These are phyloP conservation scores for Trididemnum clinides DNA, from an alignment of 23 tunicate genomes.

Conservation along the genomic window DNA sequence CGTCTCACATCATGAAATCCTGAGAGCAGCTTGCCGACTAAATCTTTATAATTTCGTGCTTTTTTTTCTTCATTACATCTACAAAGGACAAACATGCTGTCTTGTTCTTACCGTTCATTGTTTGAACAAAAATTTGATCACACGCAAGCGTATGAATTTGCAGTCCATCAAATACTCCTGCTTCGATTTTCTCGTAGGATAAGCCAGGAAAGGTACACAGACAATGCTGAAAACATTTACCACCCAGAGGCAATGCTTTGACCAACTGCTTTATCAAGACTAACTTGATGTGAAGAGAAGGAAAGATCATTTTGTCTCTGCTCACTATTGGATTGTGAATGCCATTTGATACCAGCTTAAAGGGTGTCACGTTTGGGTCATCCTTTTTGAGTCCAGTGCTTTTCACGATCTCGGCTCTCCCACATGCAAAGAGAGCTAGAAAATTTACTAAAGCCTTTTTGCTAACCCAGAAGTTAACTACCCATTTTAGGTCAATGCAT, in stretches of 20 bases:
- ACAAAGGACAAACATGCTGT: constrained; percentile 28
- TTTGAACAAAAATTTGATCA: constrained; percentile 13
- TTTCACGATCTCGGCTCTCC: neutral
- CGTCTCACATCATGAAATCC: constrained; percentile 30
- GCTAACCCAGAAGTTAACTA: neutral
- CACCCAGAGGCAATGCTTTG: neutral
- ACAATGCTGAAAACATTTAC: neutral
- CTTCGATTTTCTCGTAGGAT: neutral
- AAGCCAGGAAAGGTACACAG: neutral
- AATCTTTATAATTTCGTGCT: constrained; percentile 8
- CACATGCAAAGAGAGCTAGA: too few relatives aligned
- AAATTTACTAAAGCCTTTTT: neutral
- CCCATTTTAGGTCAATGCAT: too few relatives aligned
- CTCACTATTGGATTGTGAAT: neutral
- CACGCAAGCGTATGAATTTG: constrained; percentile 3
- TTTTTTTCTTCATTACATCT: constrained; percentile 32
- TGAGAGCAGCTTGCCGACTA: constrained; percentile 10
- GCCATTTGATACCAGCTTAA: neutral
- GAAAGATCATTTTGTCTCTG: too few relatives aligned
- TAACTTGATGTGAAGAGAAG: neutral
- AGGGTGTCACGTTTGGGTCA: neutral
- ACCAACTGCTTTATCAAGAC: neutral
- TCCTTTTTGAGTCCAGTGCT: neutral
- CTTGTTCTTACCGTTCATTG: constrained; percentile 6
- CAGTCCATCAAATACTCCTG: constrained; percentile 23